Conservation (phyloP, 2,113 vertebrate species). For the Halcyon senegalensis region DNA sequence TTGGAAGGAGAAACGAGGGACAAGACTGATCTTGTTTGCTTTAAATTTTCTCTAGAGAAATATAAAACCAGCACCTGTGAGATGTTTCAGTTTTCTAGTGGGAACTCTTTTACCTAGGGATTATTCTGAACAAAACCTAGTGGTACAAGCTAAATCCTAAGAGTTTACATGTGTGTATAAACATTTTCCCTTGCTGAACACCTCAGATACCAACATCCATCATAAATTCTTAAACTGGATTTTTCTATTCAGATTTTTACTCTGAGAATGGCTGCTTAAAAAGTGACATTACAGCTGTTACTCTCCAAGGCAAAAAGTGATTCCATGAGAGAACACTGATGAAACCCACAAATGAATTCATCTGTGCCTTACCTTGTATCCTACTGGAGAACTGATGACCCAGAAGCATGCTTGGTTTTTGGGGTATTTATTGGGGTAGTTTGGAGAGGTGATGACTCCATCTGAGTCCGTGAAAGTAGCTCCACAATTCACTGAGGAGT, state of each 20-base stretch:
- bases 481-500: slow-evolving; percentile 67
- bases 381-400: slow-evolving; percentile 62
- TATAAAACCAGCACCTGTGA: not conserved
- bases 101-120: not conserved
- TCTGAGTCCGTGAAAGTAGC: slow-evolving; percentile 37
- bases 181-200: not conserved
- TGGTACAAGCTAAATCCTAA: not conserved
- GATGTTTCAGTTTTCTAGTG: not conserved
- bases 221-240: not conserved
- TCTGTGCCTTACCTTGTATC: slow-evolving; percentile 49
- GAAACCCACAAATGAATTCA: not conserved
- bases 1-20: not conserved
- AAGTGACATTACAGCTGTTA: not conserved
- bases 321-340: not conserved
- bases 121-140: slow-evolving; percentile 1
- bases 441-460: slow-evolving; percentile 64
- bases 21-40: not conserved
- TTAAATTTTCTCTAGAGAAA: not conserved
- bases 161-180: not conserved
- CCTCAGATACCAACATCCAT: not conserved
- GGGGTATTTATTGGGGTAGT: slow-evolving; percentile 64
- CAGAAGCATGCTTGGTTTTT: slow-evolving; percentile 59
- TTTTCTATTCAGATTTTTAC: not conserved
- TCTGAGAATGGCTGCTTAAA: not conserved
- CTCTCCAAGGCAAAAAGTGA: not conserved